A percentile compares a stretch with the other conserved stretches of the same genome.
Evolutionary conservation across 2,888 invertebrate genomes (phyloP).

Genomic region (Eurytoma californica): DNA sequence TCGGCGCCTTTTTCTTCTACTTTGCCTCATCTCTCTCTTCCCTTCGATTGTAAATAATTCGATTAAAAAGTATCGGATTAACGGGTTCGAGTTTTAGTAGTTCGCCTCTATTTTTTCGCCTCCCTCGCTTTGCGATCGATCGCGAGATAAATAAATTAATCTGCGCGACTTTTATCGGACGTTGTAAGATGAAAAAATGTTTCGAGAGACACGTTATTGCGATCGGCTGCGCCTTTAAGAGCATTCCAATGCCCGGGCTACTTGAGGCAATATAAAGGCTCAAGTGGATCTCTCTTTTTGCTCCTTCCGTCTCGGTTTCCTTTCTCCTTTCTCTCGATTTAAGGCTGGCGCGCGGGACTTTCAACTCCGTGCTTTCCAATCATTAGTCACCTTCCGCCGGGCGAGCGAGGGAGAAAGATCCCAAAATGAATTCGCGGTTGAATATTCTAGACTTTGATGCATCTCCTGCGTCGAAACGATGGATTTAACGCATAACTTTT

Average conservation of each 20-base stretch:
- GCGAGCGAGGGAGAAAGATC: constrained; percentile 37
- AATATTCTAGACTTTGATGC: constrained; percentile 59
- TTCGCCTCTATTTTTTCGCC: background rate
- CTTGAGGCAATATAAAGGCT: background rate
- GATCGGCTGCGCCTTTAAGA: too few species aligned
- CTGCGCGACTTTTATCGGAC: background rate
- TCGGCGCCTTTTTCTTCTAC: background rate
- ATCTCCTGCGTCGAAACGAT: constrained; percentile 56
- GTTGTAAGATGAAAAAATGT: too few species aligned
- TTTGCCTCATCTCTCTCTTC: background rate
- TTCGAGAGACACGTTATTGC: too few species aligned
- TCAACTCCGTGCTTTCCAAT: constrained; percentile 33
- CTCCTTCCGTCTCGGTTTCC: background rate
- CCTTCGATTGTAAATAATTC: constrained; percentile 41
- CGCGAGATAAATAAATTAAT: constrained; percentile 10
- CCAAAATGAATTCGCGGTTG: constrained; percentile 60
- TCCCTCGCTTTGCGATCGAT: constrained; percentile 1
- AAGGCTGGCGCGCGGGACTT: constrained; percentile 16
- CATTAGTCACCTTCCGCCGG: constrained; percentile 37
- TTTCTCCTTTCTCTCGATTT: background rate
- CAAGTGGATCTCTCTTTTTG: background rate
- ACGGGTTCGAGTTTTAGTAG: background rate
- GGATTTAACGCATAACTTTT: constrained; percentile 52
- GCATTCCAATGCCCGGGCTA: too few species aligned
- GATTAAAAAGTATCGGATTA: constrained; percentile 40